Evolutionary conservation across 2,113 vertebrate species (phyloP).

Genomic region (Ginglymostoma cirratum): DNA sequence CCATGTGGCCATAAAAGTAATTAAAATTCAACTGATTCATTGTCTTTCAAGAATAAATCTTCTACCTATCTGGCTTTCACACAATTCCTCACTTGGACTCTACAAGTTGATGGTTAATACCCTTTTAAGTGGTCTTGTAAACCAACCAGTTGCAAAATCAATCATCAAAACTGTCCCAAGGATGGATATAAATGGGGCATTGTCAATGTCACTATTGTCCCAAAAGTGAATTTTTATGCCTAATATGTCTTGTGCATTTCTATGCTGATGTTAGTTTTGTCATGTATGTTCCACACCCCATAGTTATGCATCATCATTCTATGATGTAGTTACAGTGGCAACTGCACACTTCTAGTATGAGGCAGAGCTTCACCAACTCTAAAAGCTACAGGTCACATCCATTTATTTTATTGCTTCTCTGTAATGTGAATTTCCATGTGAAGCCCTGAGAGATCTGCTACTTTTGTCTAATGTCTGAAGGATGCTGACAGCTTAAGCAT

Average conservation of each 20-base stretch:
- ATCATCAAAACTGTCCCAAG: neutral
- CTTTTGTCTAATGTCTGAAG: neutral
- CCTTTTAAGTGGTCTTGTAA: neutral
- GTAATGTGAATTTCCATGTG: neutral
- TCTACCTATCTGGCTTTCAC: neutral
- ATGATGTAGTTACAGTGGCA: neutral
- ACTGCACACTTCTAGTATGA: neutral
- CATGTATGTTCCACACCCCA: neutral
- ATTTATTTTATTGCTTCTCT: neutral
- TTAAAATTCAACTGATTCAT: neutral
- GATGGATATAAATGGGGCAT: neutral
- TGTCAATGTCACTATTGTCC: neutral
- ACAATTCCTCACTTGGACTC: neutral
- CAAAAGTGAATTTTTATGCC: neutral
- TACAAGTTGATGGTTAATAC: neutral
- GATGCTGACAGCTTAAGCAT: neutral
- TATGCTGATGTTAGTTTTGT: neutral
- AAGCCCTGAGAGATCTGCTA: neutral
- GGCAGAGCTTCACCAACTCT: neutral
- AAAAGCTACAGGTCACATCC: neutral
- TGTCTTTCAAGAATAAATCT: neutral
- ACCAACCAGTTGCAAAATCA: neutral
- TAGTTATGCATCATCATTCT: neutral
- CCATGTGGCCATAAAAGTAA: neutral
- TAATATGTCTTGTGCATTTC: neutral